Evolutionary conservation across 2,888 invertebrate genomes (phyloP).

Genomic region (Synanthedon andrenaeformis): DNA sequence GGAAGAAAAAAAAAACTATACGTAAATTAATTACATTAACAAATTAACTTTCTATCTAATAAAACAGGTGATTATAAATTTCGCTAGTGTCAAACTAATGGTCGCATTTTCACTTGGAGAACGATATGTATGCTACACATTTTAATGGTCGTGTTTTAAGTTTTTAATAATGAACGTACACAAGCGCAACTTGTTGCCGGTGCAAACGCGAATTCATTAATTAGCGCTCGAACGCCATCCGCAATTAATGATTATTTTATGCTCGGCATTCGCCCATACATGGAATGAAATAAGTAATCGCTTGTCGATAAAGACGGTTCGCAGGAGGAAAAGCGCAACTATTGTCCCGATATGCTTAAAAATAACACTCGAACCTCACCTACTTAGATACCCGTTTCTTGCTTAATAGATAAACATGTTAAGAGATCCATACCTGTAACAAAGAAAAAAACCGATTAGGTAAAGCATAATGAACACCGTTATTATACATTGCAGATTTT

Average conservation of each 20-base stretch:
- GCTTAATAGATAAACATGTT: constrained; percentile 14
- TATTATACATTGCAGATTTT: constrained; percentile 6
- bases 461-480: constrained; percentile 9
- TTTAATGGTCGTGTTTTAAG: constrained; percentile 8
- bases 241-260: constrained; percentile 12
- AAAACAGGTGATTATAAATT: not conserved
- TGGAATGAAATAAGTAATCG: not conserved
- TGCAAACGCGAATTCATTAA: constrained; percentile 9
- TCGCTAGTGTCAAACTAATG: not conserved
- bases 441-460: constrained; percentile 16
- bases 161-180: constrained; percentile 9
- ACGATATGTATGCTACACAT: constrained; percentile 8
- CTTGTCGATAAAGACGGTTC: not conserved
- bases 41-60: not conserved
- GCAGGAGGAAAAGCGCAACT: not conserved
- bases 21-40: not conserved
- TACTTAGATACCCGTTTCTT: constrained; percentile 21
- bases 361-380: constrained; percentile 34
- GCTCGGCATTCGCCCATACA: constrained; percentile 5
- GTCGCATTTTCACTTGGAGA: constrained; percentile 12
- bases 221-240: constrained; percentile 11
- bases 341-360: not conserved
- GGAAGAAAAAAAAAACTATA: too few species aligned
- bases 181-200: constrained; percentile 4
- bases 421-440: constrained; percentile 50